Evolutionary conservation across 2,113 vertebrate species (phyloP).

Genomic region (Saguinus midas): DNA sequence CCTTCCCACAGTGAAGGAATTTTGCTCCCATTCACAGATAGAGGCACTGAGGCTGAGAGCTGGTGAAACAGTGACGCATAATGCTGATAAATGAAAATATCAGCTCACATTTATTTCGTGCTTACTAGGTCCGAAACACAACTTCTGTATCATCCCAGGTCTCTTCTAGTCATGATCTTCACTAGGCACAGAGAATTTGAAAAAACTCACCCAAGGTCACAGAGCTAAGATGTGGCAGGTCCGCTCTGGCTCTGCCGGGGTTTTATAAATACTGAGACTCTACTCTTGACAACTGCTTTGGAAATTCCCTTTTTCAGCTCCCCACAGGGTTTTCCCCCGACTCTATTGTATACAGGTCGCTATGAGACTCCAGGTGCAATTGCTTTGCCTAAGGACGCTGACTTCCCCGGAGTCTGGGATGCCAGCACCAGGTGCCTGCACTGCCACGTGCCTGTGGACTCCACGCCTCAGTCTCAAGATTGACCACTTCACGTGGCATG

Average conservation of each 20-base stretch:
- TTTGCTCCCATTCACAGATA: background rate
- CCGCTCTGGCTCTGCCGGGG: background rate
- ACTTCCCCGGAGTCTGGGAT: background rate
- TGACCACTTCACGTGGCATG: background rate
- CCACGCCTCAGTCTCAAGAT: background rate
- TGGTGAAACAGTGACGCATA: background rate
- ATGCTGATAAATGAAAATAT: background rate
- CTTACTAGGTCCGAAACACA: accelerated
- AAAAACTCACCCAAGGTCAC: background rate
- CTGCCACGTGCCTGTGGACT: background rate
- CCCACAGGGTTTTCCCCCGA: accelerated
- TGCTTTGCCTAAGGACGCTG: background rate
- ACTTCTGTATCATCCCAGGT: background rate
- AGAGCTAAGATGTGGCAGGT: background rate
- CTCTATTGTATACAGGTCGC: too few species aligned
- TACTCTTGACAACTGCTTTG: background rate
- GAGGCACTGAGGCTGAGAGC: background rate
- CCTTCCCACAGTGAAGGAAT: background rate
- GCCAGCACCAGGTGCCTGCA: accelerated
- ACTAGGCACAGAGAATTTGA: background rate
- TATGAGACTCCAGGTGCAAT: accelerated
- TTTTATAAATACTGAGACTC: too few species aligned
- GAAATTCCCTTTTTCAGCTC: background rate
- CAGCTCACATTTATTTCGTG: background rate
- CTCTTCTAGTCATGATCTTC: accelerated